phyloP scores from a whole-genome alignment of 1,140 invertebrate species.

The Microplitis demolitor region DNA sequence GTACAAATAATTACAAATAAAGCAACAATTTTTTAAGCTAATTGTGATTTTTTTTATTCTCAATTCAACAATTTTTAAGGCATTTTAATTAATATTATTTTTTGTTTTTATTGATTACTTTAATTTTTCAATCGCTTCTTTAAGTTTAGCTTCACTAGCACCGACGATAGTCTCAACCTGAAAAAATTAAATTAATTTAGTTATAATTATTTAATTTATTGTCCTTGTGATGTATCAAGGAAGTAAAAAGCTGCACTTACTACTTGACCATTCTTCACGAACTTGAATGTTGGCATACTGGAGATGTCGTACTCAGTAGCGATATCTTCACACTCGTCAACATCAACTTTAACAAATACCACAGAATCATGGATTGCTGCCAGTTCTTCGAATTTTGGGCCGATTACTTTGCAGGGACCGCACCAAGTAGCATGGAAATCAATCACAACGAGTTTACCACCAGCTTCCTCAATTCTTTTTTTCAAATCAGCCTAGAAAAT shows the following conservation, averaged over 20 bases:
- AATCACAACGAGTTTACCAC: conserved; percentile 83
- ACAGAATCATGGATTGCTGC: conserved; percentile 67
- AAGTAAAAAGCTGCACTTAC: conserved; percentile 48
- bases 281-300: conserved; percentile 93
- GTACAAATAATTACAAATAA: not conserved
- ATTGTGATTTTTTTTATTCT: not conserved
- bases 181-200: conserved; percentile 26
- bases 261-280: conserved; percentile 78
- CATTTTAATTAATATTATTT: conserved; percentile 18
- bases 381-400: conserved; percentile 77
- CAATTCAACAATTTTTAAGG: conserved; percentile 25
- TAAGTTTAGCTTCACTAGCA: conserved; percentile 77
- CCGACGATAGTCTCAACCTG: conserved; percentile 76
- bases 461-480: conserved; percentile 74
- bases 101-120: conserved; percentile 51
- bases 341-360: conserved; percentile 79
- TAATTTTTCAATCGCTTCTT: conserved; percentile 67
- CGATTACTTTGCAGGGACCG: conserved; percentile 93
- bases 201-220: conserved; percentile 30
- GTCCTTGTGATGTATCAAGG: not conserved
- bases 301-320: conserved; percentile 79
- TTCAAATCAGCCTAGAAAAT: conserved; percentile 73
- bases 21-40: not conserved
- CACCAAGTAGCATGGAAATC: conserved; percentile 89
- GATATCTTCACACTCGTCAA: conserved; percentile 87